A percentile compares a stretch with the other conserved stretches of the same genome.
phyloP scores from a whole-genome alignment of 2,797 vertebrate species.

The Gouania willdenowi region DNA sequence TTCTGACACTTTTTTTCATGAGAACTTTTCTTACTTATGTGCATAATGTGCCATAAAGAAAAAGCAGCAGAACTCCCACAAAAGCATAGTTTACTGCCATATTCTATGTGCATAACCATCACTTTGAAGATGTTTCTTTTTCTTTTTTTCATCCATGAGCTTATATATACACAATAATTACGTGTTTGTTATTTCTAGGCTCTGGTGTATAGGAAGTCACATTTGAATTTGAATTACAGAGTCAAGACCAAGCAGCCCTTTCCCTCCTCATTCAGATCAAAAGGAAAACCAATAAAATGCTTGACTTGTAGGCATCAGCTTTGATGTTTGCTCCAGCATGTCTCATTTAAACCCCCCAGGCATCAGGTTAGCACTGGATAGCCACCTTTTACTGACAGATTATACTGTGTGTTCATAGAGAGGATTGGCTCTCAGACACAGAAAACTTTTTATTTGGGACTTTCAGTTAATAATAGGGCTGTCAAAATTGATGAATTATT shows the following conservation, averaged over 20 bases:
- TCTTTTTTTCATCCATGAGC: too few species aligned
- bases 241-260: constrained; percentile 48
- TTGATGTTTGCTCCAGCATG: constrained; percentile 70
- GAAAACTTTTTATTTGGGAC: too few species aligned
- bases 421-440: constrained; percentile 5
- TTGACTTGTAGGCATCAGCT: constrained; percentile 67
- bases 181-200: constrained; percentile 59
- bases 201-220: constrained; percentile 49
- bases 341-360: constrained; percentile 53
- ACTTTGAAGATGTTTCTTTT: constrained; percentile 58
- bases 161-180: constrained; percentile 43
- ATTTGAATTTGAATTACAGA: constrained; percentile 68
- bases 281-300: constrained; percentile 72
- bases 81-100: too few species aligned
- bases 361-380: constrained; percentile 43
- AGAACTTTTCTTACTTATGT: too few species aligned
- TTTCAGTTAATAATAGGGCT: too few species aligned
- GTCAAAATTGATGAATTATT: too few species aligned
- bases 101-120: too few species aligned
- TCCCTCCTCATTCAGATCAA: constrained; percentile 72
- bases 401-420: constrained; percentile 34
- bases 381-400: constrained; percentile 28
- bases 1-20: too few species aligned
- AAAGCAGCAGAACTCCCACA: too few species aligned
- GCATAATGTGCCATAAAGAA: too few species aligned